These are phyloP conservation scores for Acanthosepion pharaonis DNA, from an alignment of 2,888 invertebrate species.

Conservation along the genomic window DNA sequence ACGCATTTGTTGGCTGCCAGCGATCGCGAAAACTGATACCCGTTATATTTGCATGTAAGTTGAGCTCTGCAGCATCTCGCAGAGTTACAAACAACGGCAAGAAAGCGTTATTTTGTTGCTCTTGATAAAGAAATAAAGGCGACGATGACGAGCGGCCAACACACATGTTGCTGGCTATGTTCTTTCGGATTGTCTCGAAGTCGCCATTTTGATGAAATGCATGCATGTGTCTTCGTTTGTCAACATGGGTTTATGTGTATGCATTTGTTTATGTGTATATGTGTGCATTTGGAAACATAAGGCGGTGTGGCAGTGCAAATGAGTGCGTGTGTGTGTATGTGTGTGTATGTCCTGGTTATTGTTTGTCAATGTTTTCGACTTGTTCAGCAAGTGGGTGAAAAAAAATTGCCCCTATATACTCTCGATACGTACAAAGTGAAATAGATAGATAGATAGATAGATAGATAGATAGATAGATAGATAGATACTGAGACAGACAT, in stretches of 20 bases:
- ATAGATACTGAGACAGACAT: no score
- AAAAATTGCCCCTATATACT: no score
- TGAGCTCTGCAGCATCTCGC: not conserved
- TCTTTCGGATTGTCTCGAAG: no score
- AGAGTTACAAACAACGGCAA: not conserved
- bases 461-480: no score
- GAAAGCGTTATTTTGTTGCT: no score
- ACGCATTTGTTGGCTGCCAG: not conserved
- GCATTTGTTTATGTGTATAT: not conserved
- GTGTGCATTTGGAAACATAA: not conserved
- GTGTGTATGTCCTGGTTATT: no score
- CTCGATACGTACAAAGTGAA: no score
- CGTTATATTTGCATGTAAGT: not conserved
- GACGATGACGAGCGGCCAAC: not conserved
- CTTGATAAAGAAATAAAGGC: not conserved
- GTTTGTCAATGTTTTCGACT: no score
- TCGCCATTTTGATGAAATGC: not conserved
- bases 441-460: no score
- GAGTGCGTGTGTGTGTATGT: no score
- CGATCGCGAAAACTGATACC: not conserved
- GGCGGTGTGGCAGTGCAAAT: no score
- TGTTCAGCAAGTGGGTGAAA: no score
- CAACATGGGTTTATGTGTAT: not conserved
- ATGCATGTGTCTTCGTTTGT: not conserved
- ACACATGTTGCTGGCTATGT: slow-evolving; percentile 15